phyloP scores from a whole-genome alignment of 2,113 vertebrate species.

The Delphinapterus leucas region DNA sequence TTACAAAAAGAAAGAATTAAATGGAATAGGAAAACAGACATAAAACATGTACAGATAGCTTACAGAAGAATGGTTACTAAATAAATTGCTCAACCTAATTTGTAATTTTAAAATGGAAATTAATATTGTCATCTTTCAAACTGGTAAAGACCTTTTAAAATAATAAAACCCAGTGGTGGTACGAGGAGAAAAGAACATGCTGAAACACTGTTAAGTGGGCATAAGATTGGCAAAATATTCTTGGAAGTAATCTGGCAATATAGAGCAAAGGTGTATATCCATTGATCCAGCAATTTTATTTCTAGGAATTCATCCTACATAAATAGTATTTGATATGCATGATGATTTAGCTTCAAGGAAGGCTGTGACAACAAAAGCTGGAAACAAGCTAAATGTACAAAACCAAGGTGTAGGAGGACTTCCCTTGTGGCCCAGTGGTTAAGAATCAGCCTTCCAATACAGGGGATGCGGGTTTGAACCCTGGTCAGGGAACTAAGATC shows the following conservation, averaged over 20 bases:
- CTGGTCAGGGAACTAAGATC: no score
- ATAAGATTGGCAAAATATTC: not conserved
- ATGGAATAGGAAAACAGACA: not conserved
- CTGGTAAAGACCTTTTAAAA: not conserved
- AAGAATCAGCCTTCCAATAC: no score
- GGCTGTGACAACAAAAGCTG: not conserved
- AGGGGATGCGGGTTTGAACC: no score
- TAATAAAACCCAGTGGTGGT: not conserved
- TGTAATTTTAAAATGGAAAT: conserved; percentile 33
- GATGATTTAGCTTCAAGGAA: conserved; percentile 23
- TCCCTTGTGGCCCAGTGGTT: no score
- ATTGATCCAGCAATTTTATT: not conserved
- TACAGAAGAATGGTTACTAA: not conserved
- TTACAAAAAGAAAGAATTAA: not conserved
- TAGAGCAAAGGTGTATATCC: not conserved
- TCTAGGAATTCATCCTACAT: not conserved
- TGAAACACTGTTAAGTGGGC: not conserved
- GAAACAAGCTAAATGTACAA: conserved; percentile 10
- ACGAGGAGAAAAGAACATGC: not conserved
- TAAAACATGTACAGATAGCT: not conserved
- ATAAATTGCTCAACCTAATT: not conserved
- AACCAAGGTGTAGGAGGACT: not conserved
- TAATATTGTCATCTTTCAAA: not conserved
- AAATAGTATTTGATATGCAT: not conserved
- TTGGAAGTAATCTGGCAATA: not conserved